Conservation (phyloP, 30 jellyfish, hydroid and myxozoan species). For the Cassiopea xamachana region DNA sequence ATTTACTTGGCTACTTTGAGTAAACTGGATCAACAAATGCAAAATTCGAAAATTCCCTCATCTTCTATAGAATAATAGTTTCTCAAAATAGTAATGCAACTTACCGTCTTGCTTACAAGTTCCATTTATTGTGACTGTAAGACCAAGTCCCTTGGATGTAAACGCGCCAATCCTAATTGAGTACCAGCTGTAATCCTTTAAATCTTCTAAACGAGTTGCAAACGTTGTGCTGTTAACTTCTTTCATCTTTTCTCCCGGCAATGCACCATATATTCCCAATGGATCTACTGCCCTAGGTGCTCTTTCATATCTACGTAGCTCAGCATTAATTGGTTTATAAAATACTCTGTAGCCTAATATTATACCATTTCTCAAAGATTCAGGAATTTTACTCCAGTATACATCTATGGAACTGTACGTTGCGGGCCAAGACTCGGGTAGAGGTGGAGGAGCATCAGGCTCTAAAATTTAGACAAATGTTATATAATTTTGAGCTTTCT, state of each 20-base stretch:
- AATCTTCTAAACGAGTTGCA: slow-evolving; percentile 11
- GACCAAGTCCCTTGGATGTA: slow-evolving; percentile 56
- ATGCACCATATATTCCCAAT: slow-evolving; percentile 54
- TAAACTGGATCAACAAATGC: no score
- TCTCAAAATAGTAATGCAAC: not conserved
- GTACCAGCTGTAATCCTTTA: slow-evolving; percentile 49
- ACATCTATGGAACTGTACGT: slow-evolving; percentile 20
- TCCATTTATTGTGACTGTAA: slow-evolving; percentile 23
- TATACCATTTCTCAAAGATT: slow-evolving; percentile 48
- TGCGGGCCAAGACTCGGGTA: slow-evolving; percentile 56
- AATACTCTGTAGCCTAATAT: slow-evolving; percentile 56
- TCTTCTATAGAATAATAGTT: not conserved
- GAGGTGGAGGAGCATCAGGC: slow-evolving; percentile 63
- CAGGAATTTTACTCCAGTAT: slow-evolving; percentile 62
- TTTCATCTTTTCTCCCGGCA: slow-evolving; percentile 58
- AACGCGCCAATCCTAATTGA: slow-evolving; percentile 57
- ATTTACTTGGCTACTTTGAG: no score
- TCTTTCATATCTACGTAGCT: slow-evolving; percentile 34
- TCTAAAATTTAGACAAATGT: not conserved
- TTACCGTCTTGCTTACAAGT: slow-evolving; percentile 56
- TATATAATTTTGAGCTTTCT: no score
- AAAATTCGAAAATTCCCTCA: no score
- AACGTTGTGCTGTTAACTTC: slow-evolving; percentile 43
- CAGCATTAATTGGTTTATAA: slow-evolving; percentile 42
- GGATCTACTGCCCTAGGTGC: slow-evolving; percentile 58